phyloP scores from a whole-genome alignment of 2,113 vertebrate genomes.

The Pimephales promelas region DNA sequence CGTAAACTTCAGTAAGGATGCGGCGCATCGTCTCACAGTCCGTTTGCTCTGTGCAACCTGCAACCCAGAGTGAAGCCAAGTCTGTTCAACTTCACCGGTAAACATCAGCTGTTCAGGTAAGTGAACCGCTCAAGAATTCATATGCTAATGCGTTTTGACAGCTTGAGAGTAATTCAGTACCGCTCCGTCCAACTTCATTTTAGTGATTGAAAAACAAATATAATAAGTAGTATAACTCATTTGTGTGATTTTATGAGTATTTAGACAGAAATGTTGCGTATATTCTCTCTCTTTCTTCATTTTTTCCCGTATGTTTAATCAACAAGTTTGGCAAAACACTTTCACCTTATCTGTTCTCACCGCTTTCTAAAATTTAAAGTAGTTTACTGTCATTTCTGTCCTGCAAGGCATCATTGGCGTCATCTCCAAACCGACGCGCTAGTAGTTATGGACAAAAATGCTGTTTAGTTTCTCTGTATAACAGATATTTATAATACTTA shows the following conservation, averaged over 20 bases:
- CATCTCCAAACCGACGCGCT: not conserved
- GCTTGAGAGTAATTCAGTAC: not conserved
- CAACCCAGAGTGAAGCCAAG: slow-evolving; percentile 2
- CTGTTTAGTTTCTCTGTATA: not conserved
- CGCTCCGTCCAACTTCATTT: not conserved
- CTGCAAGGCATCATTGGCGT: not conserved
- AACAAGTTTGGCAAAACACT: not conserved
- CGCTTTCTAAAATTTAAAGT: not conserved
- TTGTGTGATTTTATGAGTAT: not conserved
- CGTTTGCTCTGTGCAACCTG: slow-evolving; percentile 28
- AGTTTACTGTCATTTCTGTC: not conserved
- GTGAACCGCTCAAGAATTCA: not conserved
- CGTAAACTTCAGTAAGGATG: slow-evolving; percentile 27
- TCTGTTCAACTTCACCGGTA: slow-evolving; percentile 16
- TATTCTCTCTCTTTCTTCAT: not conserved
- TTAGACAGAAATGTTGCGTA: not conserved
- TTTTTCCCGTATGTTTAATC: not conserved
- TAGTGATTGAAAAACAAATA: not conserved
- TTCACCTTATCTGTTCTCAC: slow-evolving; percentile 8
- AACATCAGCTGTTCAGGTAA: slow-evolving; percentile 11
- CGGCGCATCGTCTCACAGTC: slow-evolving; percentile 47
- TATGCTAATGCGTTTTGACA: not conserved
- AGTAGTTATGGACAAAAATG: not conserved
- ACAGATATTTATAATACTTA: not conserved
- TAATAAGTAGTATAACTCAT: no score